Evolutionary conservation across 2,113 vertebrate genomes (phyloP), one percentile per base, ranked within the genome.

Genomic region (Corythornis madagascariensis): DNA sequence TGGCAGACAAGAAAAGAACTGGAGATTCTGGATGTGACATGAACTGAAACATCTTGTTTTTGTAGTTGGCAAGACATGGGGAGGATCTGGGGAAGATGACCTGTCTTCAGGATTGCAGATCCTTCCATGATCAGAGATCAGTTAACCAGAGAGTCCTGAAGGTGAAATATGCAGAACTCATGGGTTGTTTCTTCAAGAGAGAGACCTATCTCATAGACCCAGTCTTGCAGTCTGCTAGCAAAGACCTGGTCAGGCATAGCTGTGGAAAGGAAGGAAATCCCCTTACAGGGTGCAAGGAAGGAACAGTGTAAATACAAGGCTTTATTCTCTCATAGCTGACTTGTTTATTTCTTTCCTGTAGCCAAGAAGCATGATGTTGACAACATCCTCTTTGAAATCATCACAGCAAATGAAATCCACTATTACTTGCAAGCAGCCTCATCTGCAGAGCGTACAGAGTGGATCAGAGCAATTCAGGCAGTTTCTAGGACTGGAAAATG

Each of bases 381-480:
- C 4, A 99, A 98, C 48, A 98, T 99, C 93, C 98, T 99, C 64
- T 99, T 99, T 97, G 99, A 99, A 98, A 99, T 99, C 97, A 99
- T 99, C 97, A 99, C 99, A 14, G 98, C 99, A 26, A 97, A 98
- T n/a, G 99, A 99, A 88, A 96, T 96, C 50, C 99, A 99, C 87
- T 99, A 99, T 83, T 98, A 98, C 88, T 90, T 99, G 88, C 99
- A 99, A 97, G 99, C 99, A 2, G 98, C 98, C 15, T 98, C 98
- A 18, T 73, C 96, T 0, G 84, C 98, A 38, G 99, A 99, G 77
- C 98, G 99, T n/a, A 99, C 97, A 18, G 99, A 99, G 21, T 99
- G 99, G 99, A 99, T 99, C 97, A 98, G 97, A 97, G 98, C 98
- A 45, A 98, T 99, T 80, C 99, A 99, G 93, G 83, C 89, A 13